Percentiles rank a stretch among this genome's conserved stretches.
phyloP scores from a whole-genome alignment of 1,140 invertebrate species.

The Ridgeia piscesae region DNA sequence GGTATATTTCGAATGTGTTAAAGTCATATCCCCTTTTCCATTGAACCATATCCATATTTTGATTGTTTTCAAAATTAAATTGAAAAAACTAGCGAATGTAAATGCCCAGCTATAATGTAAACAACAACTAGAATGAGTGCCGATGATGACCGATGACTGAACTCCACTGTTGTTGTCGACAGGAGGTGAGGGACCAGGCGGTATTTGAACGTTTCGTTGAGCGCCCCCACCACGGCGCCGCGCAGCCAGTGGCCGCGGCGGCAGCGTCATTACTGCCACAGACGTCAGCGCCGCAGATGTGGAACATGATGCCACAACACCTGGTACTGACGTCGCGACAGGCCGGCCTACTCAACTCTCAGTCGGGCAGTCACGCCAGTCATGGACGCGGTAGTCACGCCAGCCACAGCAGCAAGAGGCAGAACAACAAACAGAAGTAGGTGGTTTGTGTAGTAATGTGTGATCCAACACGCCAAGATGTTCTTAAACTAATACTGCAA shows the following conservation, averaged over 20 bases:
- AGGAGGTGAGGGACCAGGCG: slow-evolving; percentile 7
- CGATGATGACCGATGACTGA: not conserved
- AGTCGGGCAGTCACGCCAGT: not conserved
- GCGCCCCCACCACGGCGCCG: not conserved
- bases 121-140: not conserved
- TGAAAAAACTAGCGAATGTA: not conserved
- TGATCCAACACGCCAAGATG: too few relatives aligned
- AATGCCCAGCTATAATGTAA: not conserved
- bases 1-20: too few relatives aligned
- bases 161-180: not conserved
- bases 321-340: slow-evolving; percentile 13
- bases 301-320: slow-evolving; percentile 27
- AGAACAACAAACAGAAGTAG: slow-evolving; percentile 30
- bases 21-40: not conserved
- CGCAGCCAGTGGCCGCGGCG: not conserved
- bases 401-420: slow-evolving; percentile 20
- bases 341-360: not conserved
- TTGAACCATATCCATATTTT: not conserved
- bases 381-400: not conserved
- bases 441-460: not conserved
- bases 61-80: not conserved
- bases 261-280: not conserved
- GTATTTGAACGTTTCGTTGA: slow-evolving; percentile 14
- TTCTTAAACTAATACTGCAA: too few relatives aligned
- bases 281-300: slow-evolving; percentile 15